Conservation (phyloP, 92 coral and sea anemone species). For the Desmophyllum pertusum region DNA sequence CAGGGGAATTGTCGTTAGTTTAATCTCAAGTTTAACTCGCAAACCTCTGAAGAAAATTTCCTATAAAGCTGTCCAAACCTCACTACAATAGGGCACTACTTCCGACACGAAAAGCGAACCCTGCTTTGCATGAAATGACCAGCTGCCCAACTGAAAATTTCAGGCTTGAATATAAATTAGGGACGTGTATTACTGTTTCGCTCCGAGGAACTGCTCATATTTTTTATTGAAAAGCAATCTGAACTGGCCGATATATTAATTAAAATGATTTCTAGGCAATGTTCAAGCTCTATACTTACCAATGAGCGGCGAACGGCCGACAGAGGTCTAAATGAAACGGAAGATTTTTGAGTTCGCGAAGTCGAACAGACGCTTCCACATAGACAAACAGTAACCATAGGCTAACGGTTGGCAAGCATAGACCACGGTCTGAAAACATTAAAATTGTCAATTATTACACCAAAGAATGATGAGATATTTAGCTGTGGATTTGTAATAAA, state of each 20-base stretch:
- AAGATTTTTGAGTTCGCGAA: slow-evolving; percentile 92
- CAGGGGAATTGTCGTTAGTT: background rate
- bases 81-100: slow-evolving; percentile 16
- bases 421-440: slow-evolving; percentile 85
- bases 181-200: background rate
- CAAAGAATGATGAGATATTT: slow-evolving; percentile 9
- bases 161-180: slow-evolving; percentile 39
- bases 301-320: slow-evolving; percentile 99
- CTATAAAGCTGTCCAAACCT: background rate
- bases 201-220: slow-evolving; percentile 8
- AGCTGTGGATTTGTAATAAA: background rate
- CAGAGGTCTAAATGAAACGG: slow-evolving; percentile 98
- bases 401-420: slow-evolving; percentile 94
- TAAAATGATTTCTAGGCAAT: background rate
- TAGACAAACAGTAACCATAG: slow-evolving; percentile 97
- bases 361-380: slow-evolving; percentile 96
- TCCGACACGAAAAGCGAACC: slow-evolving; percentile 28
- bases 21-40: background rate
- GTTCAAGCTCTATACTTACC: slow-evolving; percentile 68
- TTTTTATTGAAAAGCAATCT: slow-evolving; percentile 1
- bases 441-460: slow-evolving; percentile 17
- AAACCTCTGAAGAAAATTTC: background rate
- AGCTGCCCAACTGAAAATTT: slow-evolving; percentile 36
- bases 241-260: background rate
- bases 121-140: slow-evolving; percentile 42